Base-by-base conservation (phyloP, 2,888 invertebrate genomes). In the Drosophila meridionalis region DNA sequence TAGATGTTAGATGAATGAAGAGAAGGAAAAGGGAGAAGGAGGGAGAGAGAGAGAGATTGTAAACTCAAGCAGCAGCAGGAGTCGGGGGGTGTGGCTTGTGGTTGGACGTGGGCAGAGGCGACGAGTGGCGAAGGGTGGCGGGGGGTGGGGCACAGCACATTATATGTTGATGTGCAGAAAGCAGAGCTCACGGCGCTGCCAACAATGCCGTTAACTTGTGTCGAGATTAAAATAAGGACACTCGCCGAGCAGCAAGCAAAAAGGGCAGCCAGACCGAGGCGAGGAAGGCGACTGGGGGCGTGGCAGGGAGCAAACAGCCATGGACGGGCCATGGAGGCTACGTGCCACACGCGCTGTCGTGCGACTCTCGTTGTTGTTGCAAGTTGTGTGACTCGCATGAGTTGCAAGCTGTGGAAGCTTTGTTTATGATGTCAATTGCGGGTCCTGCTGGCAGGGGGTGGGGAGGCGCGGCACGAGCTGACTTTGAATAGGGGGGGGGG, bases 151-250 rank as follows among this genome's bases (percentile, higher is more conserved):
- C 3, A 14, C 11, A 50, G 38, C 67, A 69, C 74, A 80, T 77
- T 72, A 80, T 72, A 80, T 77, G 72, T 77, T 72, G 74, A 80
- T 77, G 73, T 80, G 67, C 71, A 57, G 66, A 73, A 63, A 73
- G 76, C 76, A 76, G 55, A 75, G 79, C 86, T 81, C 83, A 86
- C 77, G 80, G 84, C 77, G 78, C 73, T 80, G 82, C 80, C 87
- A 84, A 87, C 85, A 87, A 86, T 86, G 88, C 83, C 82, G 88
- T 86, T 86, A 87, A 87, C 88, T 88, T 88, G 88, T 87, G 82
- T 80, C 72, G 86, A 84, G 89, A 89, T 87, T 87, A 89, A 87
- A 89, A 89, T 87, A 87, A 89, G 84, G 82, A 87, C 83, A 84
- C 88, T 83, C 80, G 28, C 40, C 42, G 8, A 36, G 58, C 40